Conservation (phyloP, 2,797 vertebrate species). For the Silurus lanzhouensis region DNA sequence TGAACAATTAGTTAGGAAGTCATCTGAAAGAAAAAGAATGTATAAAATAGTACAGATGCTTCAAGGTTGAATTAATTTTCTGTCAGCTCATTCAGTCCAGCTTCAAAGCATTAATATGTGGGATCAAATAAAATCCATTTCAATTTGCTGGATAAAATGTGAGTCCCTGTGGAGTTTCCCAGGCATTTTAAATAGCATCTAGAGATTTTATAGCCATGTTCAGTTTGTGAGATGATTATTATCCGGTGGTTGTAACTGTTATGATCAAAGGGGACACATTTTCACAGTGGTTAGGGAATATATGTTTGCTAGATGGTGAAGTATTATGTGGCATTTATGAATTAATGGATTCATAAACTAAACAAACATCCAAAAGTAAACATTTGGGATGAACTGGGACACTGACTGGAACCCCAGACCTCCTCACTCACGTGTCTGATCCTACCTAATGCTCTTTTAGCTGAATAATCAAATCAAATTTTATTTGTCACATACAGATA, state of each 20-base stretch:
- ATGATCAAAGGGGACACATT: conserved; percentile 52
- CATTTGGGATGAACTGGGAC: neutral
- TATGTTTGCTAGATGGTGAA: neutral
- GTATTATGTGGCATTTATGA: neutral
- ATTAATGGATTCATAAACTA: neutral
- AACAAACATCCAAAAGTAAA: neutral
- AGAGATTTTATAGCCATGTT: conserved; percentile 16
- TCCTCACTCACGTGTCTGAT: neutral
- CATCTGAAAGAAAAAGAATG: conserved; percentile 49
- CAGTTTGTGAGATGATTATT: conserved; percentile 6
- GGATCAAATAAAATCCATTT: conserved; percentile 58
- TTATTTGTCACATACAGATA: neutral
- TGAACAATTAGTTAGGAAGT: conserved; percentile 53
- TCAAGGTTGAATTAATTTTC: conserved; percentile 74
- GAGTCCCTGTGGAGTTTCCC: neutral
- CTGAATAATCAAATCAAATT: neutral
- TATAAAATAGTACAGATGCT: conserved; percentile 41
- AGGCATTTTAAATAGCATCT: conserved; percentile 28
- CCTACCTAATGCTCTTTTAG: neutral
- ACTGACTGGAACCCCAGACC: neutral
- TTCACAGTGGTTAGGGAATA: neutral
- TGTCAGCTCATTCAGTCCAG: conserved; percentile 67
- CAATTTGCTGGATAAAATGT: conserved; percentile 23
- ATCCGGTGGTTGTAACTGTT: neutral
- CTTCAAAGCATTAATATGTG: conserved; percentile 68